phyloP scores from a whole-genome alignment of 2,888 invertebrate species.

The Pteria penguin region DNA sequence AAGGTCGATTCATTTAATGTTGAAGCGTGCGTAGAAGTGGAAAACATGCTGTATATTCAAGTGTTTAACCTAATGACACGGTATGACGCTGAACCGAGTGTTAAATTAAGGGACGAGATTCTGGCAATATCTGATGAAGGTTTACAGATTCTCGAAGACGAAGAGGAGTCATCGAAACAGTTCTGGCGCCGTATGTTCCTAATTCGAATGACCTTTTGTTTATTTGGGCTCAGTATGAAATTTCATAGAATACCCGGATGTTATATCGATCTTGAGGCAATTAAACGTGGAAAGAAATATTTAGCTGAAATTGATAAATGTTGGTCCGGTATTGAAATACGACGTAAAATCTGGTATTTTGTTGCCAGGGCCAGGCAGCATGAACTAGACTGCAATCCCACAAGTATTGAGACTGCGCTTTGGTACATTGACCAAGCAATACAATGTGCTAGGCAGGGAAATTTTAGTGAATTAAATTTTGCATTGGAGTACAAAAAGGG shows the following conservation, averaged over 20 bases:
- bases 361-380: conserved; percentile 22
- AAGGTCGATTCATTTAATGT: background rate
- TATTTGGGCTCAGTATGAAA: conserved; percentile 20
- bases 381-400: conserved; percentile 6
- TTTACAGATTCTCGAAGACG: conserved; percentile 20
- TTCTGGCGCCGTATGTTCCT: conserved; percentile 28
- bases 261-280: background rate
- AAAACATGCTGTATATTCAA: conserved; percentile 25
- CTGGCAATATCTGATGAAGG: conserved; percentile 17
- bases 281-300: conserved; percentile 5
- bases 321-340: conserved; percentile 17
- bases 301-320: conserved; percentile 19
- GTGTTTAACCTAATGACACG: conserved; percentile 12
- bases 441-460: background rate
- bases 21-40: conserved; percentile 18
- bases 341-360: conserved; percentile 28
- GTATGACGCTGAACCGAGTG: conserved; percentile 20
- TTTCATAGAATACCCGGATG: conserved; percentile 14
- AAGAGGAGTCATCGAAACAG: background rate
- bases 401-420: background rate
- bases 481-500: background rate
- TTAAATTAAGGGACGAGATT: conserved; percentile 3
- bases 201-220: conserved; percentile 24
- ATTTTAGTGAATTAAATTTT: conserved; percentile 8
- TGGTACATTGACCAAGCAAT: conserved; percentile 6